Percentiles rank a stretch among this genome's conserved stretches.
These are phyloP conservation scores for Epirrita christyi DNA, from an alignment of 2,888 invertebrate species.

Conservation along the genomic window DNA sequence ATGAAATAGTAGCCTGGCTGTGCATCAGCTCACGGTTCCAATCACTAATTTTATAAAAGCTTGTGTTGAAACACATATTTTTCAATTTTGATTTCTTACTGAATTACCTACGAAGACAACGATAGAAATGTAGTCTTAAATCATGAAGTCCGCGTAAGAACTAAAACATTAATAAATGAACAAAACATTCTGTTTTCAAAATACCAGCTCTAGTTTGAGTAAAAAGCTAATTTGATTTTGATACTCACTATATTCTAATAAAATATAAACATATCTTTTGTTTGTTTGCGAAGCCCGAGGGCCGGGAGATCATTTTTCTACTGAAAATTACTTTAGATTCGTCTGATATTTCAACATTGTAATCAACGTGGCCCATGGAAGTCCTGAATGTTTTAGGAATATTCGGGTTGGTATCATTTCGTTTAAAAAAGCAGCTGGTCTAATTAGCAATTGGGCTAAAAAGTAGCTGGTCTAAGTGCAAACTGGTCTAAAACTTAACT, in stretches of 20 bases:
- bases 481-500: no score
- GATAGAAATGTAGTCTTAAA: neutral
- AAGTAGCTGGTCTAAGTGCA: no score
- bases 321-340: neutral
- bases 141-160: neutral
- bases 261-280: constrained; percentile 5
- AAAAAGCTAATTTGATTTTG: constrained; percentile 13
- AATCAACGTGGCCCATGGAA: neutral
- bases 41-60: no score
- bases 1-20: no score
- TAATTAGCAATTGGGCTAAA: no score
- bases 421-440: no score
- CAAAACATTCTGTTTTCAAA: neutral
- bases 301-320: constrained; percentile 1
- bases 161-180: no score
- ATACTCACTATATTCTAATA: constrained; percentile 5
- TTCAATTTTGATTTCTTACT: no score
- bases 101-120: no score
- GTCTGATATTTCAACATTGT: constrained; percentile 1
- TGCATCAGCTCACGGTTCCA: no score
- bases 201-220: neutral
- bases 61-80: no score
- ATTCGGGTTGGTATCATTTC: no score
- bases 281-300: constrained; percentile 1
- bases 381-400: neutral